A percentile compares a stretch with the other conserved stretches of the same genome.
Conservation (phyloP, 2,113 vertebrate species). For the Salvelinus fontinalis region DNA sequence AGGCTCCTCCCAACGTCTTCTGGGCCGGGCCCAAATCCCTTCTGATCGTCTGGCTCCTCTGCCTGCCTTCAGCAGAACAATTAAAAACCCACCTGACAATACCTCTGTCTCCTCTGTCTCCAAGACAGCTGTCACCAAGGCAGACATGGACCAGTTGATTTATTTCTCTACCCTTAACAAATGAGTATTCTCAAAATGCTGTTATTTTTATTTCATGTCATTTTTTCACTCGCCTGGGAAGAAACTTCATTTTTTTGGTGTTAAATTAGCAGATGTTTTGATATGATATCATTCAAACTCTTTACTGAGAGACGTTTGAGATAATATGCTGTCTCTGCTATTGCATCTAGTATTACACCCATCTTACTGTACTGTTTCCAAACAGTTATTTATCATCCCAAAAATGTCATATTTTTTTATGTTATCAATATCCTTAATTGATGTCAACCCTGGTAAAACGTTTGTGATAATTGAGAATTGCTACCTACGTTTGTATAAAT, state of each 20-base stretch:
- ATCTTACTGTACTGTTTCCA: not conserved
- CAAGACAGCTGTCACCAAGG: slow-evolving; percentile 69
- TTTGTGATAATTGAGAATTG: not conserved
- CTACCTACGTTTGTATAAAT: slow-evolving; percentile 15
- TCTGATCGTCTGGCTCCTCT: slow-evolving; percentile 71
- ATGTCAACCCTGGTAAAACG: not conserved
- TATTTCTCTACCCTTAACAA: slow-evolving; percentile 62
- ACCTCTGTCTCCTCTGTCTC: slow-evolving; percentile 53
- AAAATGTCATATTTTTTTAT: not conserved
- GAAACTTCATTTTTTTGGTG: not conserved
- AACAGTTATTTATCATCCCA: not conserved
- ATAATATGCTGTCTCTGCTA: not conserved
- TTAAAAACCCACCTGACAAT: slow-evolving; percentile 74
- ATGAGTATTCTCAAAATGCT: slow-evolving; percentile 47
- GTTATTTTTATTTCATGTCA: not conserved
- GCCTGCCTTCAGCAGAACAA: slow-evolving; percentile 68
- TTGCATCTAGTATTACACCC: too few species aligned
- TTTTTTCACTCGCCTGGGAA: not conserved
- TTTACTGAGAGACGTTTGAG: not conserved
- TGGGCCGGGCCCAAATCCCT: slow-evolving; percentile 55
- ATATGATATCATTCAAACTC: not conserved
- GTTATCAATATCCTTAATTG: too few species aligned
- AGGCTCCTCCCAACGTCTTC: slow-evolving; percentile 54
- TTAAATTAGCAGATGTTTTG: not conserved
- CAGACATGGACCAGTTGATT: slow-evolving; percentile 45